These are phyloP conservation scores for Bombus waltoni DNA, from an alignment of 1,140 invertebrate species.

Conservation along the genomic window DNA sequence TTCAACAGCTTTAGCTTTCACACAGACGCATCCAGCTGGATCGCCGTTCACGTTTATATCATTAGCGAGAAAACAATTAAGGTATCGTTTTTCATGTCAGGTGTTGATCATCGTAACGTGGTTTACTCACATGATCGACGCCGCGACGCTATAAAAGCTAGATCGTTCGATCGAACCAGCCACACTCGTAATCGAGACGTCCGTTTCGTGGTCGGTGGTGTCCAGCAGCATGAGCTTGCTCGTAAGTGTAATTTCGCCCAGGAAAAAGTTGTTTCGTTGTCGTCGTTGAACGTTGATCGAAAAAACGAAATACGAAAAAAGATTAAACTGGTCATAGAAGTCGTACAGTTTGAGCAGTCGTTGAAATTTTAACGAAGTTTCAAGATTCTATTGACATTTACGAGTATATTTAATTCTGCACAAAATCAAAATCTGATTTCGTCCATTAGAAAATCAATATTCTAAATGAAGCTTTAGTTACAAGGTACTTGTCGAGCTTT, in stretches of 20 bases:
- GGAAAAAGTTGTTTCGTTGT: slow-evolving; percentile 13
- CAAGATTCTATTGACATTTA: too few relatives aligned
- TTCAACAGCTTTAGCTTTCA: not conserved
- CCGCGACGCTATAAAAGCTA: slow-evolving; percentile 68
- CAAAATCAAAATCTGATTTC: too few relatives aligned
- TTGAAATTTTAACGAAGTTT: too few relatives aligned
- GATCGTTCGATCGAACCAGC: slow-evolving; percentile 40
- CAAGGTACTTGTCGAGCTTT: too few relatives aligned
- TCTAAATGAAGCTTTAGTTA: too few relatives aligned
- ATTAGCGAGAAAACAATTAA: slow-evolving; percentile 24
- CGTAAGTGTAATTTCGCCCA: slow-evolving; percentile 59
- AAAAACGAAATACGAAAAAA: too few relatives aligned
- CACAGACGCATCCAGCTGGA: not conserved
- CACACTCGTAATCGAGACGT: slow-evolving; percentile 58
- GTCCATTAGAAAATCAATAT: too few relatives aligned
- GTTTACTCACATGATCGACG: slow-evolving; percentile 23
- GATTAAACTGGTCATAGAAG: too few relatives aligned
- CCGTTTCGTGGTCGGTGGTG: slow-evolving; percentile 52
- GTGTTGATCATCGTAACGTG: slow-evolving; percentile 35
- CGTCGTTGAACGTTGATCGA: too few relatives aligned
- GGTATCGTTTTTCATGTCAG: slow-evolving; percentile 15
- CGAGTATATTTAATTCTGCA: too few relatives aligned
- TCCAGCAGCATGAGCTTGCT: slow-evolving; percentile 57
- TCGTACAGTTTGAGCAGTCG: too few relatives aligned
- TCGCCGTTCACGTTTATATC: not conserved